Base-by-base conservation (phyloP, 1,140 invertebrate species). In the Wiebesia pumilae region DNA sequence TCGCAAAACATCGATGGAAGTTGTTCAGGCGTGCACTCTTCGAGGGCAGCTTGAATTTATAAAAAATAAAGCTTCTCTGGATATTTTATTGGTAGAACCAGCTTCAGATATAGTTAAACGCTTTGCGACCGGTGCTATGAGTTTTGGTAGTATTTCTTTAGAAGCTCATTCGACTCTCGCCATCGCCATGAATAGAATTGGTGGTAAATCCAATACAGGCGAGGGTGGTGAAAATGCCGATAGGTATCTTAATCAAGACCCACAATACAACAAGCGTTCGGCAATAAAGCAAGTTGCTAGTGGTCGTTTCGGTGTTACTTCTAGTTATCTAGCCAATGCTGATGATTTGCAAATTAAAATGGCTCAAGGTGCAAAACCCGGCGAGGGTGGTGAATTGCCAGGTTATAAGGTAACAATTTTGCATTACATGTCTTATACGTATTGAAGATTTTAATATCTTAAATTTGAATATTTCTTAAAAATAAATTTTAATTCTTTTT, bases 281-380 rank as follows among this genome's bases (percentile, higher is more conserved):
- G 96, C 97, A 3, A 98, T 98, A 87, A 98, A 98, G 89, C 97
- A 99, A 95, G 98, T 99, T 54, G 99, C 99, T 12, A 99, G 98
- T 62, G 99, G 99, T 33, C 95, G 99, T 80, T 99, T 99, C 94
- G 99, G 99, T 33, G 99, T 99, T 0, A 99, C 98, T 0, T 98
- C 98, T 65, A 97, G 98, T 0, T 99, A 99, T 92, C 93, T 99
- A 47, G 98, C 98, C 16, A 97, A 99, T 94, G 97, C 99, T 27
- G 98, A 99, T 93, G 98, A 99, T 93, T 91, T 99, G 81, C 98
- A 99, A 94, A 99, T 99, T 91, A 99, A 99, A 94, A 99, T 99
- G 98, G 98, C 98, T n/a, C 98, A 99, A 94, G 98, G 98, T 27
- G 98, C 98, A 35, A 99, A 99, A 91, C 98, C 98, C 0, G 98